Evolutionary conservation across 2,888 invertebrate genomes (phyloP).

Genomic region (Calameuta filiformis): DNA sequence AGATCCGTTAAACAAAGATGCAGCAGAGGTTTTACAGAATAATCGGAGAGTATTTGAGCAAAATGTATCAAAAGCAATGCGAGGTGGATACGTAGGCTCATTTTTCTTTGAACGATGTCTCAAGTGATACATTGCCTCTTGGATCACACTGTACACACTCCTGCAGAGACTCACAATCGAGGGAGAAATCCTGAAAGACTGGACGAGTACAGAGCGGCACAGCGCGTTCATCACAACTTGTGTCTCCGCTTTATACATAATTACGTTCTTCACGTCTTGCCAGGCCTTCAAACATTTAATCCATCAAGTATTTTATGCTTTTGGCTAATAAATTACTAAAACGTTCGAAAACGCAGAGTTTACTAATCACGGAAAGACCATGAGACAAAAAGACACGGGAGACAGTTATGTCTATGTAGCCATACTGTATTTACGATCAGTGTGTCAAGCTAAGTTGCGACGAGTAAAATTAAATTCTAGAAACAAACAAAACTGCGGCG

Average conservation of each 20-base stretch:
- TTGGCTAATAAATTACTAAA: constrained; percentile 40
- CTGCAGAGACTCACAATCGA: constrained; percentile 44
- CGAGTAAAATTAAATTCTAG: too few relatives aligned
- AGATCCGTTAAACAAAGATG: constrained; percentile 98
- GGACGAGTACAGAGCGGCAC: constrained; percentile 37
- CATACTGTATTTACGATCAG: too few relatives aligned
- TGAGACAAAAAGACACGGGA: too few relatives aligned
- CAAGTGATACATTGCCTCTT: constrained; percentile 76
- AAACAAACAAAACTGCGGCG: too few relatives aligned
- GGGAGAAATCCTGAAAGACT: constrained; percentile 41
- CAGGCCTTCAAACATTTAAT: constrained; percentile 59
- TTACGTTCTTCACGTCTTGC: constrained; percentile 57
- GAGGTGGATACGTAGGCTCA: constrained; percentile 94
- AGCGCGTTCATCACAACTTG: constrained; percentile 41
- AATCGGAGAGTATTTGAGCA: constrained; percentile 95
- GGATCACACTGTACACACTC: constrained; percentile 51
- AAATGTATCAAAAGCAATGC: constrained; percentile 95
- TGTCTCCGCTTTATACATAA: constrained; percentile 53
- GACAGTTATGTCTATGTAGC: too few relatives aligned
- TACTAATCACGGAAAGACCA: constrained; percentile 15
- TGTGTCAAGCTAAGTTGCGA: too few relatives aligned
- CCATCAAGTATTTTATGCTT: constrained; percentile 56
- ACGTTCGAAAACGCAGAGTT: constrained; percentile 20
- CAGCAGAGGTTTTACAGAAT: constrained; percentile 95
- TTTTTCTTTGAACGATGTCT: constrained; percentile 96